Evolutionary conservation across 2,888 invertebrate species (phyloP).

Genomic region (Lymantria dispar): DNA sequence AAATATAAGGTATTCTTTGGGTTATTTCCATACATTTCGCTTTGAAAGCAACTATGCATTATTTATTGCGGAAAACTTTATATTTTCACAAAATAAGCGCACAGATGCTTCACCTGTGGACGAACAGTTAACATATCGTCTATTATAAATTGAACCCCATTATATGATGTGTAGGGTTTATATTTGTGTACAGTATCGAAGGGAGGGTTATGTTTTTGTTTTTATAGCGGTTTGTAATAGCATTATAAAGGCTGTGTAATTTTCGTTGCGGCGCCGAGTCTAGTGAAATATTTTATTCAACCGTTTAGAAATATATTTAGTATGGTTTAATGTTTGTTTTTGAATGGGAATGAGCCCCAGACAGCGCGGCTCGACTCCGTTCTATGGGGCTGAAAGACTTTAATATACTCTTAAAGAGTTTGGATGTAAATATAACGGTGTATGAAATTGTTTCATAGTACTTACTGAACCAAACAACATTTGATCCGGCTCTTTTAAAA

Average conservation of each 20-base stretch:
- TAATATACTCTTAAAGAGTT: background rate
- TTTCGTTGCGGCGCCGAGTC: slow-evolving; percentile 53
- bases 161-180: slow-evolving; percentile 27
- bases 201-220: slow-evolving; percentile 50
- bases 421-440: background rate
- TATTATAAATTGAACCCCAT: slow-evolving; percentile 46
- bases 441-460: background rate
- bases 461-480: too few species aligned
- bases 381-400: background rate
- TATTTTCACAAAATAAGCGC: slow-evolving; percentile 71
- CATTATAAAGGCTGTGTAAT: slow-evolving; percentile 48
- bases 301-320: slow-evolving; percentile 44
- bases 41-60: slow-evolving; percentile 61
- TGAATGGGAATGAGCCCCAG: slow-evolving; percentile 44
- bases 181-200: slow-evolving; percentile 20
- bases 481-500: too few species aligned
- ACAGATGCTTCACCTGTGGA: slow-evolving; percentile 74
- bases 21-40: slow-evolving; percentile 48
- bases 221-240: slow-evolving; percentile 60
- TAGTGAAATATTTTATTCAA: slow-evolving; percentile 62
- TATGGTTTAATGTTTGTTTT: slow-evolving; percentile 49
- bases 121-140: slow-evolving; percentile 48
- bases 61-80: slow-evolving; percentile 78
- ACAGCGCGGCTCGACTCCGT: slow-evolving; percentile 5
- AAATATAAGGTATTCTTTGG: slow-evolving; percentile 33